Percentiles rank a stretch among this genome's conserved stretches.
Conservation (phyloP, 2,113 vertebrate species). For the Nothocercus nigrocapillus region DNA sequence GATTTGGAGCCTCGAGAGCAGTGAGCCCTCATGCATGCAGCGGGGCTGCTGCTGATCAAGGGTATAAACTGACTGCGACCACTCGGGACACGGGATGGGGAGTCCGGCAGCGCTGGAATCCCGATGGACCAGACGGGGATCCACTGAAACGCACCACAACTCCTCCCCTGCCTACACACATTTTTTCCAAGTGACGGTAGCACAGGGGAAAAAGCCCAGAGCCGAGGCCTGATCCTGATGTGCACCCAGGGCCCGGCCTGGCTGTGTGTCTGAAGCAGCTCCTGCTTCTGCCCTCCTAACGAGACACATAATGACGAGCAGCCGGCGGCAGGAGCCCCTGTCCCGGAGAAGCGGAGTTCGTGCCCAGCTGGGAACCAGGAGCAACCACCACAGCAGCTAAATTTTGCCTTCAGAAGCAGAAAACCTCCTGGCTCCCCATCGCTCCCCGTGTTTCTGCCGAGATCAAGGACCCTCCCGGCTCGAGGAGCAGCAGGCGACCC, state of each 20-base stretch:
- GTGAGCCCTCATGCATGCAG: background rate
- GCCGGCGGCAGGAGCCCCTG: background rate
- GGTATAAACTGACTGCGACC: background rate
- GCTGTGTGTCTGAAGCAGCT: background rate
- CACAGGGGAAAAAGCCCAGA: background rate
- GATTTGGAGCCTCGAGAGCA: background rate
- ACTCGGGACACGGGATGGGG: background rate
- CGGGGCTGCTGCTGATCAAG: background rate
- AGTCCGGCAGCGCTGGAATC: background rate
- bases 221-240: rapidly evolving
- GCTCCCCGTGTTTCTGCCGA: background rate
- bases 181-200: background rate
- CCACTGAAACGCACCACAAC: background rate
- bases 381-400: background rate
- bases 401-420: background rate
- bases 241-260: background rate
- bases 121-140: background rate
- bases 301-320: background rate
- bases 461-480: background rate
- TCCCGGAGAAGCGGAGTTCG: background rate
- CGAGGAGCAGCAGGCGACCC: slow-evolving; percentile 25
- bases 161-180: background rate
- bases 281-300: background rate
- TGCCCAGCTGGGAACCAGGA: background rate
- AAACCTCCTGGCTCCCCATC: background rate